A percentile compares a stretch with the other conserved stretches of the same genome.
Evolutionary conservation across 2,113 vertebrate species (phyloP).

Genomic region (Zosterops pallidus): DNA sequence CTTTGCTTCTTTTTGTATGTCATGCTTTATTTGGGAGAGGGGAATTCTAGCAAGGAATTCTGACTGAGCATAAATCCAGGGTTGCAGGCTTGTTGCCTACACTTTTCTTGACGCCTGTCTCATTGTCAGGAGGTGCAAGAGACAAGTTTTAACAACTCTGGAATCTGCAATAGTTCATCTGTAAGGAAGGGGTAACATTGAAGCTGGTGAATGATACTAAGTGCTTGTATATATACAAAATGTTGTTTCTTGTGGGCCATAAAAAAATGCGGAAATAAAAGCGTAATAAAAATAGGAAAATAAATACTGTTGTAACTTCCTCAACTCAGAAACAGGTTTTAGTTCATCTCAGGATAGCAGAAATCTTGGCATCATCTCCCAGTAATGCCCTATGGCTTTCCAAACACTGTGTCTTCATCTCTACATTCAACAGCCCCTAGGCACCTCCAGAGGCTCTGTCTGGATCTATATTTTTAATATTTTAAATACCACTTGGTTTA

Average conservation of each 20-base stretch:
- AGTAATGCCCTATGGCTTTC: not conserved
- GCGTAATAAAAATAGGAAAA: not conserved
- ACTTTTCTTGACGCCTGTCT: not conserved
- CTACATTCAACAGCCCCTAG: not conserved
- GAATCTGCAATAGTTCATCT: not conserved
- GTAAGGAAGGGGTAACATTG: not conserved
- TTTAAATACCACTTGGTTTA: not conserved
- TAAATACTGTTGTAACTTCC: not conserved
- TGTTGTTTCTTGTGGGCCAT: not conserved
- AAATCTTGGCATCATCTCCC: not conserved
- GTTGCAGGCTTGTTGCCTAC: not conserved
- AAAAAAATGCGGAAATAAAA: not conserved
- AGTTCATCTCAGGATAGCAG: not conserved
- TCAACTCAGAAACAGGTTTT: not conserved
- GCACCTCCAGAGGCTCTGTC: not conserved
- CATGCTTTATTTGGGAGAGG: not conserved
- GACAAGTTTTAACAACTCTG: not conserved
- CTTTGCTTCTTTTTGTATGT: not conserved
- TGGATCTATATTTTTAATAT: not conserved
- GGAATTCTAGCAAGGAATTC: not conserved
- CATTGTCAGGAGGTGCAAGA: not conserved
- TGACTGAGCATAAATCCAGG: not conserved
- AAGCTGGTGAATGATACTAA: not conserved
- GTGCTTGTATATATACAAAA: not conserved
- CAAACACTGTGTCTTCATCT: not conserved